Evolutionary conservation across 2,797 vertebrate species (phyloP), one percentile per base, ranked within the genome.

Genomic region (Enoplosus armatus): DNA sequence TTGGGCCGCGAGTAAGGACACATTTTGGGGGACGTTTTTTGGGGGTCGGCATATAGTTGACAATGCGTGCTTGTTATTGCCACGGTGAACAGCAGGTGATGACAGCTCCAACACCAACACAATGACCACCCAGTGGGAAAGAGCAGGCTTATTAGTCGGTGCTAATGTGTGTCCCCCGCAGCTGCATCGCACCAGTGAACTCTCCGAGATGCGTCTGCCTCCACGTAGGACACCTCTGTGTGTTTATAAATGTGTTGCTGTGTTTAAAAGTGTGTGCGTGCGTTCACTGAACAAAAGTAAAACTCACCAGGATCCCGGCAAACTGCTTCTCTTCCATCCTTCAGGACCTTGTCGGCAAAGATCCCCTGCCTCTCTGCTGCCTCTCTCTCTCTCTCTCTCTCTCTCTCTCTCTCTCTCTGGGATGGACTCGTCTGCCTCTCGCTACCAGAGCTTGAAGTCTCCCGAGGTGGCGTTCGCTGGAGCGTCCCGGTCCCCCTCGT

Each of bases 241-340:
- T 39, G 12, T 61, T 48, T 56, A n/a, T 39, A 27, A 27, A 27
- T 56, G 43, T 33, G 48, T 66, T 27, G 12, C 48, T 73, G 54
- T 26, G 48, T 72, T 53, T 5, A 8, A 65, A 74, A 27, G 53
- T 35, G 64, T 65, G 37, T 27, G 33, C 35, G 48, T 20, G 50
- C 39, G 65, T 65, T 73, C 8, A 75, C 60, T 29, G 43, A 81
- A 82, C 55, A 61, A 79, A 73, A 81, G 68, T 15, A 22, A 22
- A 82, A 95, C 95, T 95, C 65, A 96, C 95, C 95, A 94, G 90
- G 89, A 96, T 95, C 74, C 94, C 94, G 29, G 92, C 68, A 88
- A 94, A 93, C 89, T 93, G 93, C 88, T 96, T 96, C 81, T 95
- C 94, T 87, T 93, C 95, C 95, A 96, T 96, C 83, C 86, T 95